Evolutionary conservation across 2,113 vertebrate genomes (phyloP).

Genomic region (Podilymbus podiceps): DNA sequence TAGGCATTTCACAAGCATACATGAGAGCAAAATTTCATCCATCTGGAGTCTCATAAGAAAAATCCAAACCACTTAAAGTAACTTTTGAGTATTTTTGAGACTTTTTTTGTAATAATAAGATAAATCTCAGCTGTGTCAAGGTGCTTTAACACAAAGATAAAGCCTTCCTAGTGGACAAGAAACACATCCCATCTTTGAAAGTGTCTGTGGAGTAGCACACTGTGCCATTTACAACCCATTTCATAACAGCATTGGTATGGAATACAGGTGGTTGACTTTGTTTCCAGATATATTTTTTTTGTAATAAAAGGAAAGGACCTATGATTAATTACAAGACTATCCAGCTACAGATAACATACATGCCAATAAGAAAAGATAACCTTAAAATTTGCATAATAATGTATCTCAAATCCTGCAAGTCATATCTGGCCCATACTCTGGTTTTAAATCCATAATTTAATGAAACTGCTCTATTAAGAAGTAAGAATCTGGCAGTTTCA

Average conservation of each 20-base stretch:
- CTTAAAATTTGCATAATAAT: neutral
- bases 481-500: neutral
- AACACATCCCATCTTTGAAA: neutral
- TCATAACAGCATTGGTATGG: neutral
- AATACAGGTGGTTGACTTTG: neutral
- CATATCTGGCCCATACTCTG: neutral
- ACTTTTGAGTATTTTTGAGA: neutral
- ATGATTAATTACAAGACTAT: neutral
- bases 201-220: neutral
- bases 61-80: neutral
- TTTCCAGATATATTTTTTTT: neutral
- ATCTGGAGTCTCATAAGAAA: neutral
- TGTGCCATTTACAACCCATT: neutral
- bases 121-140: neutral
- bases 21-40: neutral
- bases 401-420: neutral
- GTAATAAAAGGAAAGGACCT: neutral
- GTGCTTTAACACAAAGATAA: neutral
- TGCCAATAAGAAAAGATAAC: neutral
- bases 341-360: neutral
- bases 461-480: neutral
- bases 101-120: neutral
- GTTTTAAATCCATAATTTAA: neutral
- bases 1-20: neutral
- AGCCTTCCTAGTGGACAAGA: neutral